Base-by-base conservation (phyloP, 2,113 vertebrate genomes). In the Percopsis transmontana region DNA sequence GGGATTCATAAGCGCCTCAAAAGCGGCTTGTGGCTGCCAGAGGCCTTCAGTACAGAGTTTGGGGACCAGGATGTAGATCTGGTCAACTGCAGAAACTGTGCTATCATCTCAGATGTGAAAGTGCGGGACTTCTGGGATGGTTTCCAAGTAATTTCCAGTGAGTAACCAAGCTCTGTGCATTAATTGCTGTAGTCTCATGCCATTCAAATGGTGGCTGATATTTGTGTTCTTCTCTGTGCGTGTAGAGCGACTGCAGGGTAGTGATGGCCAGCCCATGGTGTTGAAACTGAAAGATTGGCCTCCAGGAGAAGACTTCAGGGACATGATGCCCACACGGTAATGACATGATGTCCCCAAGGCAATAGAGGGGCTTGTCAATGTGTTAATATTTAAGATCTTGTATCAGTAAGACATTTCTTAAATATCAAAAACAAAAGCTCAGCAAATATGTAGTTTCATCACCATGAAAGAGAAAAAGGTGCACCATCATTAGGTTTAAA, bases 101-200 rank as follows among this genome's bases (percentile, higher is more conserved):
- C 97, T 79, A 97, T 98, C 79, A 98, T 99, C 86, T 98, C 96
- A 48, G 97, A 99, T 69, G 96, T 99, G 80, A 99, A 99, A 92
- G 97, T 99, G 83, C 93, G 97, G 69, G 97, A 99, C 79, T 99
- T 99, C 91, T 99, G 96, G 96, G 97, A 99, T 87, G 97, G 97
- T 73, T 99, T 99, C 75, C 93, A 99, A 89, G 91, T 96, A 75
- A 95, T 99, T 91, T 93, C 94, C 82, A 98, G 97, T 99, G 79
- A 95, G 94, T 94, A 62, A 6, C 10, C n/a, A 39, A 7, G 7
- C 14, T 52, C 20, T 16, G 21, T 45, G 10, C 50, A 20, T 4
- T 16, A 14, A 13, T 2, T 53, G 23, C 4, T 4, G 11, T 1
- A 19, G 24, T 33, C 51, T 12, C 4, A 19, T 74, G 7, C 5